Base-by-base conservation (phyloP, 2,797 vertebrate species). In the Pyrocephalus nanus region DNA sequence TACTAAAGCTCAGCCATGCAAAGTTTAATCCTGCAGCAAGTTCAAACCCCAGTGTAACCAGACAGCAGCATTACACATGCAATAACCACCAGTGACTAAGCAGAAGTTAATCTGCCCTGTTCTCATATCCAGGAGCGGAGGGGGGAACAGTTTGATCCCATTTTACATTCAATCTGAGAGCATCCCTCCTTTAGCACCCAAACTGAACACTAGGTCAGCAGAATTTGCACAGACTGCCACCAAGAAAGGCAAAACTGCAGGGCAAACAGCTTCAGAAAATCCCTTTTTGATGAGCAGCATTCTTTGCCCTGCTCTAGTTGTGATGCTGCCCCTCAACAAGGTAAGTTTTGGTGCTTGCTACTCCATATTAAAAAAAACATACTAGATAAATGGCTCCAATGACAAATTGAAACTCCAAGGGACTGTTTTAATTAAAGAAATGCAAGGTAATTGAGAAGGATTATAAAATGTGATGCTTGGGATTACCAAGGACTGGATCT, bases 41-140 rank as follows among this genome's bases (percentile, higher is more conserved):
- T 73, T 70, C 81, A 81, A 90, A 95, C 71, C 58, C 57, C 40
- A 72, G 30, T 2, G 12, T 50, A 73, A 92, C 61, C 79, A 89
- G 69, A 74, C 86, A 90, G 74, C 42, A 65, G 40, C 67, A 75
- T 80, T 86, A 88, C 71, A 54, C 6, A 21, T 69, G 58, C 58
- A 83, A 32, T 80, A 85, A 43, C 74, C 73, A 81, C n/a, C 85
- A 93, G 64, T 95, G 93, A 94, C 92, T 70, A 90, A 90, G 90
- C 85, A 96, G 60, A 96, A 81, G 50, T 26, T 92, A 71, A 67
- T 74, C 78, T 94, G 90, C 69, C 72, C 70, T 58, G 54, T n/a
- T 83, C 85, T 74, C 34, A 64, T 23, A 57, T 4, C 34, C 54
- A 79, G 75, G 69, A 89, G 15, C 1, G 2, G 42, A 32, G 21